Evolutionary conservation across 2,888 invertebrate genomes (phyloP).

Genomic region (Luperina nickerlii): DNA sequence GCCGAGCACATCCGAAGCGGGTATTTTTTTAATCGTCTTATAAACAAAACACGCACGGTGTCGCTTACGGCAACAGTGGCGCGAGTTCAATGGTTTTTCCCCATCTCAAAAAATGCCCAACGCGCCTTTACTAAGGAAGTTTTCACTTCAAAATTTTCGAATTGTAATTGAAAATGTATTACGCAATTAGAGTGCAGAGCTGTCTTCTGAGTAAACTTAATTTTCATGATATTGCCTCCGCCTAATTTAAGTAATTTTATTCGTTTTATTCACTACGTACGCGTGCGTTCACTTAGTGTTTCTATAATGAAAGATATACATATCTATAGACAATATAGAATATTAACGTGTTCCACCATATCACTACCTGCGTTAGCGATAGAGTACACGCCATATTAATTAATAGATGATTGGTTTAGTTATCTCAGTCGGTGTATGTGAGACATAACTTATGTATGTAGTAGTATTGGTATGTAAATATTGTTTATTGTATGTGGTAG

Average conservation of each 20-base stretch:
- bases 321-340: slow-evolving; percentile 22
- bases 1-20: no score
- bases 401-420: slow-evolving; percentile 80
- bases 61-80: no score
- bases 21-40: no score
- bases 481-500: slow-evolving; percentile 9
- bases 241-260: neutral
- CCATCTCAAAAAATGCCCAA: no score
- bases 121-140: no score
- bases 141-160: no score
- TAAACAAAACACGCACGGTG: no score
- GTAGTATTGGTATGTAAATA: no score
- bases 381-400: slow-evolving; percentile 74
- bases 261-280: neutral
- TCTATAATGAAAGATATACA: slow-evolving; percentile 11
- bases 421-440: slow-evolving; percentile 64
- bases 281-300: neutral
- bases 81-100: no score
- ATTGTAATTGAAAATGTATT: no score
- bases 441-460: slow-evolving; percentile 46
- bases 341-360: slow-evolving; percentile 52
- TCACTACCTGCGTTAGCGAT: slow-evolving; percentile 56
- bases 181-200: no score
- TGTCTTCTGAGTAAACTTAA: neutral
- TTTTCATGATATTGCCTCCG: neutral